Evolutionary conservation across 2,888 invertebrate genomes (phyloP).

Genomic region (Chelonus formosanus): DNA sequence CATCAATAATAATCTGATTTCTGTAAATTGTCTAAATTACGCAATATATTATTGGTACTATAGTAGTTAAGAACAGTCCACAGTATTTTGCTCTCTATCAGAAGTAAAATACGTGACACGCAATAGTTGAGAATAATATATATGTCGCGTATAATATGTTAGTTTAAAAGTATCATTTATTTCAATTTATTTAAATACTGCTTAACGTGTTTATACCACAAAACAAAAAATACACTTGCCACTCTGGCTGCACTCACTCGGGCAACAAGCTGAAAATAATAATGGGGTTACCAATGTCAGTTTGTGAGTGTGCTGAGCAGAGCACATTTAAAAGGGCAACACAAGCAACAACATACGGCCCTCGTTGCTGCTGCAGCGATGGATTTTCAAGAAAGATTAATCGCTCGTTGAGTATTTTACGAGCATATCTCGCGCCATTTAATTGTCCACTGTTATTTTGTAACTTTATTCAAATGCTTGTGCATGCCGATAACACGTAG

Average conservation of each 20-base stretch:
- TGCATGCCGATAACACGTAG: neutral
- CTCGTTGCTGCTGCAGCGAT: constrained; percentile 27
- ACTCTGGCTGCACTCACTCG: constrained; percentile 15
- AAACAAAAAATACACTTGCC: constrained; percentile 50
- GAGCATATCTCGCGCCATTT: constrained; percentile 8
- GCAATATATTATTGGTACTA: too few species aligned
- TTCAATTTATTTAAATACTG: constrained; percentile 48
- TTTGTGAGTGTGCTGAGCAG: constrained; percentile 36
- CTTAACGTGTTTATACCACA: constrained; percentile 50
- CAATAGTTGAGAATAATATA: constrained; percentile 5
- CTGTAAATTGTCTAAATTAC: too few species aligned
- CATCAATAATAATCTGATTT: too few species aligned
- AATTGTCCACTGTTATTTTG: constrained; percentile 14
- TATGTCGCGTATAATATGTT: constrained; percentile 53
- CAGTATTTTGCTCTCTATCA: neutral
- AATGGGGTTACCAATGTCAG: constrained; percentile 58
- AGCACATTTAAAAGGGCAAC: constrained; percentile 23
- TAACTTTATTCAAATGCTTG: too few species aligned
- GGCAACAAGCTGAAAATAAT: constrained; percentile 54
- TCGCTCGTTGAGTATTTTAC: constrained; percentile 23
- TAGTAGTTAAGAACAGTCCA: neutral
- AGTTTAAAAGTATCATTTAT: constrained; percentile 63
- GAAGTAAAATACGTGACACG: neutral
- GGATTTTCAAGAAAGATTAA: constrained; percentile 37
- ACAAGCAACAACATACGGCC: constrained; percentile 18